Evolutionary conservation across 2,797 vertebrate species (phyloP), one percentile per base, ranked within the genome.

Genomic region (Arrhamphus sclerolepis): DNA sequence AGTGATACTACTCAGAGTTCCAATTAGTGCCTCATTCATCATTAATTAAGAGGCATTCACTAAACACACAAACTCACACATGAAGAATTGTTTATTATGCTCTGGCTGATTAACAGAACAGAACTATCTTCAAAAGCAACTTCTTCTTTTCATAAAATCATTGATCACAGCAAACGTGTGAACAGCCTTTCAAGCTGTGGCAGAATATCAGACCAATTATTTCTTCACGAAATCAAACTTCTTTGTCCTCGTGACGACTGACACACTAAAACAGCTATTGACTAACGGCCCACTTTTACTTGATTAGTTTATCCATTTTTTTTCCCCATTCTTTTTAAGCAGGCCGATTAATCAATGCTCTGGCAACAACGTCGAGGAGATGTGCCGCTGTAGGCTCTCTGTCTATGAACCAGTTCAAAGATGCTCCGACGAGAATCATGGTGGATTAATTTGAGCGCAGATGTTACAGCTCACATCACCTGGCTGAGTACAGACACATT

Each of bases 371-470:
- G 18, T 49, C 16, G 20, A 48, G 56, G 41, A 34, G 38, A 58
- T 54, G 31, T 18, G 44, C 60, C 57, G 54, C 55, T 39, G 3
- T 26, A 18, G 43, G 52, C 18, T 44, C 19, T 48, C 56, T 31
- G 4, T 61, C 53, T 0, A 51, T 20, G 24, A 34, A 24, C 47
- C 29, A 28, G 22, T 51, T 46, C 26, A 75, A 63, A 64, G 20
- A 62, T 40, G 51, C 52, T 63, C 60, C 4, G 49, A 47, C 19
- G 22, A 48, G 48, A 31, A 53, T 22, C 21, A 6, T 17, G 0
- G 31, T 10, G 71, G 60, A 21, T 78, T 82, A 82, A 67, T 56
- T 50, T 14, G 44, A 79, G 62, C 54, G 56, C 84, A 83, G 69
- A 85, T 85, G 81, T 81, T 72, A 20, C 65, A 57, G 60, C 47